phyloP scores from a whole-genome alignment of 2,888 invertebrate species.

The Brachylomia viminalis region DNA sequence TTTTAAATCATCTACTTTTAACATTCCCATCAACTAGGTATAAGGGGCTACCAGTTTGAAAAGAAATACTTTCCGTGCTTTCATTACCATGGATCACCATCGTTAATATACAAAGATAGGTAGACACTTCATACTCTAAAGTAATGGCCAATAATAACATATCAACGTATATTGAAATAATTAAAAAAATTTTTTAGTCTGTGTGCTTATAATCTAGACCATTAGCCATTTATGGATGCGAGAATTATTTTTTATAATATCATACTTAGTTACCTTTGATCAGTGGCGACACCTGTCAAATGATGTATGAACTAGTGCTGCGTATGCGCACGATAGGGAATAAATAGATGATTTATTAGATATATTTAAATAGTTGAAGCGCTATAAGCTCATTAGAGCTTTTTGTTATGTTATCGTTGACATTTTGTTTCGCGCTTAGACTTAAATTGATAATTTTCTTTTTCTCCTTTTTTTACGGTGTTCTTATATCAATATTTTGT shows the following conservation, averaged over 20 bases:
- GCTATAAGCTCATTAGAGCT: conserved; percentile 15
- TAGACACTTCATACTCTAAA: background rate
- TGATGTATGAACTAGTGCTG: conserved; percentile 36
- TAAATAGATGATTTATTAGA: conserved; percentile 13
- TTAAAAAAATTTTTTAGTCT: conserved; percentile 24
- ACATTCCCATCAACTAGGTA: background rate
- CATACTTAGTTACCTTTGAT: conserved; percentile 44
- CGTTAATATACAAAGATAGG: conserved; percentile 2
- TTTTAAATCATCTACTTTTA: background rate
- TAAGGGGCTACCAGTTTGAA: background rate
- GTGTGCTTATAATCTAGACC: conserved; percentile 39
- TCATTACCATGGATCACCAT: conserved; percentile 7
- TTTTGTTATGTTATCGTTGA: background rate
- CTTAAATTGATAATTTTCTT: background rate
- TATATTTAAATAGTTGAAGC: conserved; percentile 7
- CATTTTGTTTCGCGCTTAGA: conserved; percentile 6
- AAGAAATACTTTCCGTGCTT: background rate
- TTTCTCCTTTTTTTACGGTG: background rate
- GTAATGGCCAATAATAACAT: conserved; percentile 45
- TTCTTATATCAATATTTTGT: background rate
- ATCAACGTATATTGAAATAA: conserved; percentile 25
- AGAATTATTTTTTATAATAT: conserved; percentile 47
- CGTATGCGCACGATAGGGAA: conserved; percentile 24
- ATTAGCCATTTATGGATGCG: conserved; percentile 46
- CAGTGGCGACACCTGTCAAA: conserved; percentile 54